A percentile compares a stretch with the other conserved stretches of the same genome.
phyloP scores from a whole-genome alignment of 2,797 vertebrate genomes.

The Glyptemys insculpta region DNA sequence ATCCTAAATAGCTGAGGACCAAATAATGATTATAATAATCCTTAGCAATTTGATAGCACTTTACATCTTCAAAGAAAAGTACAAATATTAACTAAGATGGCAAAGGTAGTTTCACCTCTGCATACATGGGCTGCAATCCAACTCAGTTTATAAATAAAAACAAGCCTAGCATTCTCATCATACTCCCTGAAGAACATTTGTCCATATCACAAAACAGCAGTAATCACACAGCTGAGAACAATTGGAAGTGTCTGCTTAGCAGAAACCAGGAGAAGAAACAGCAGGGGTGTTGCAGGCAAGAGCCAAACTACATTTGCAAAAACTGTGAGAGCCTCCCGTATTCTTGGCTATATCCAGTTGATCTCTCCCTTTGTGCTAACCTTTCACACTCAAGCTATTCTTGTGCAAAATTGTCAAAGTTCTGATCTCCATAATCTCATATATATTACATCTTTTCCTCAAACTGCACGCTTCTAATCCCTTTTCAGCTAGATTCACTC shows the following conservation, averaged over 20 bases:
- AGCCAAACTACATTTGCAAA: background rate
- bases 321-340: background rate
- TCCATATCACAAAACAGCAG: background rate
- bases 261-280: background rate
- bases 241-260: background rate
- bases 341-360: background rate
- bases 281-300: background rate
- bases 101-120: slow-evolving; percentile 2
- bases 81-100: background rate
- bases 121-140: background rate
- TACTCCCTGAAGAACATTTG: background rate
- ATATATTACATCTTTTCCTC: background rate
- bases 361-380: background rate
- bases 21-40: slow-evolving; percentile 2
- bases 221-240: background rate
- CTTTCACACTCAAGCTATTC: background rate
- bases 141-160: background rate
- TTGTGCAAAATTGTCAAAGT: background rate
- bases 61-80: background rate
- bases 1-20: background rate
- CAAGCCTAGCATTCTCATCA: background rate
- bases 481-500: background rate
- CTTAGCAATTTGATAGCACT: background rate
- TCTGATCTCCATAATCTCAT: background rate
- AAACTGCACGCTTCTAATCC: background rate